phyloP scores from a whole-genome alignment of 30 jellyfish, hydroid and myxozoan genomes.

The Cassiopea xamachana region DNA sequence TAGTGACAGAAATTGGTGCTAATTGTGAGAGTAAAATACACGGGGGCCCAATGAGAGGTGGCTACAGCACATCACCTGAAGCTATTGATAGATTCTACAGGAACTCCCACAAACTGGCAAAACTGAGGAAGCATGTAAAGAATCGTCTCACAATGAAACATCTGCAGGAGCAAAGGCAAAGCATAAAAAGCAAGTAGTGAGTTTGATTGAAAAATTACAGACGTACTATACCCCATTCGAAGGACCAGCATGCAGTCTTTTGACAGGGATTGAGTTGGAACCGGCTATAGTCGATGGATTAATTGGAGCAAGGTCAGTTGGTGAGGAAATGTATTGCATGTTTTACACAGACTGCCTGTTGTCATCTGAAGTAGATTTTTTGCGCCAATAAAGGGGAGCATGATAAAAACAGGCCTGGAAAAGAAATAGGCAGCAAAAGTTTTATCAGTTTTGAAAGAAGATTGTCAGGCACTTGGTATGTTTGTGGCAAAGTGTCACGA shows the following conservation, averaged over 20 bases:
- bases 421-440: conserved; percentile 23
- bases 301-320: conserved; percentile 73
- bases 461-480: conserved; percentile 64
- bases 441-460: conserved; percentile 57
- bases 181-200: conserved; percentile 56
- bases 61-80: conserved; percentile 64
- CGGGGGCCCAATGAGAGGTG: conserved; percentile 73
- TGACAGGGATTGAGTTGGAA: conserved; percentile 61
- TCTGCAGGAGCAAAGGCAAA: conserved; percentile 44
- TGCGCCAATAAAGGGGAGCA: conserved; percentile 61
- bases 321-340: conserved; percentile 65
- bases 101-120: conserved; percentile 65
- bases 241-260: conserved; percentile 64
- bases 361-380: conserved; percentile 48
- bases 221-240: conserved; percentile 54
- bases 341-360: conserved; percentile 4
- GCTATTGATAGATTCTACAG: conserved; percentile 51
- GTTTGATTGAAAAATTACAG: conserved; percentile 52
- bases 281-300: conserved; percentile 60
- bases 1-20: conserved; percentile 61
- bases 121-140: conserved; percentile 55
- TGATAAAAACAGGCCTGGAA: conserved; percentile 37
- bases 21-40: conserved; percentile 49
- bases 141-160: conserved; percentile 56
- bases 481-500: conserved; percentile 70